Conservation (phyloP, 2,113 vertebrate genomes). For the Ceratotherium simum region DNA sequence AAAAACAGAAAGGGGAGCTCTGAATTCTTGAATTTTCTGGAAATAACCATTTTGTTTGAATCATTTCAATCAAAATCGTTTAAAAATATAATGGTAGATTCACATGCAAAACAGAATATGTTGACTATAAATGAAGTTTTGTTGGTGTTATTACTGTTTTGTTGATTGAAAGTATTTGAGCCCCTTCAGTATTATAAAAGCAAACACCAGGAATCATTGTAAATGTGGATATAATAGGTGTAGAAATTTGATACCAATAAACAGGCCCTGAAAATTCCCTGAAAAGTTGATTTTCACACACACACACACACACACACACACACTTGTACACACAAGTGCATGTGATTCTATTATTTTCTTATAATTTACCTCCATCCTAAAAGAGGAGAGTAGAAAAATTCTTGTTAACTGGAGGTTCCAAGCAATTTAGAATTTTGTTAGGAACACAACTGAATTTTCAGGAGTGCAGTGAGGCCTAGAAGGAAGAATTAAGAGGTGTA, state of each 20-base stretch:
- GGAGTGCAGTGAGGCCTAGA: background rate
- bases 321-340: background rate
- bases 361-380: background rate
- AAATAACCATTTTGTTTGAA: conserved; percentile 7
- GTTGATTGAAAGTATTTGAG: background rate
- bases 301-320: background rate
- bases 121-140: background rate
- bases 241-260: background rate
- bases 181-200: background rate
- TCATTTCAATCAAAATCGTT: background rate
- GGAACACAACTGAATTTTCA: background rate
- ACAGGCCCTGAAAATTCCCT: background rate
- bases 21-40: background rate
- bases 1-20: background rate
- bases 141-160: background rate
- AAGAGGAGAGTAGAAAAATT: background rate
- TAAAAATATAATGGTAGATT: background rate
- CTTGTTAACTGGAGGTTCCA: background rate
- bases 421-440: background rate
- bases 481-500: background rate
- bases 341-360: background rate
- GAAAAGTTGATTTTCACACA: background rate
- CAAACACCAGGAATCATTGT: background rate
- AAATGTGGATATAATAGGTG: background rate
- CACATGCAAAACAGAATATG: background rate